Percentiles rank a stretch among this genome's conserved stretches.
These are phyloP conservation scores for Chroicocephalus ridibundus DNA, from an alignment of 2,113 vertebrate species.

Conservation along the genomic window DNA sequence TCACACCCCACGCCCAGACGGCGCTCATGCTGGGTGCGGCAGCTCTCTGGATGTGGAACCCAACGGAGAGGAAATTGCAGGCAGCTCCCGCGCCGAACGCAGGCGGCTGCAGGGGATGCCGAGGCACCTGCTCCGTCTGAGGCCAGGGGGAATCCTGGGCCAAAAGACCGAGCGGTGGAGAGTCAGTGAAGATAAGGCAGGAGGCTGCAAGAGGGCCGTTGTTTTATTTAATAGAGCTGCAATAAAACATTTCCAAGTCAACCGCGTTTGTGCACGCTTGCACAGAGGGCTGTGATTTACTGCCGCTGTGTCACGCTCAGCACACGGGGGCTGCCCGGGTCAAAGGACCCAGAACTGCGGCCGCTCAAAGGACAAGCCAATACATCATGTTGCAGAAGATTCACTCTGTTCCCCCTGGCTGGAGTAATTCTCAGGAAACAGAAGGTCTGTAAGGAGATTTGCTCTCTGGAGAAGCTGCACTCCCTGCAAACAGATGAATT, in stretches of 20 bases:
- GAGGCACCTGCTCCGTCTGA: accelerated
- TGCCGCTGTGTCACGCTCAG: neutral
- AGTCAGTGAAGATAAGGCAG: neutral
- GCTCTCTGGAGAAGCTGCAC: neutral
- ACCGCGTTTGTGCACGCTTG: accelerated
- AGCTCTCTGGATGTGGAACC: neutral
- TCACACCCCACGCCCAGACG: accelerated
- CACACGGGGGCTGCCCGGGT: neutral
- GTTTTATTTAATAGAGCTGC: neutral
- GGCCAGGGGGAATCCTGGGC: neutral
- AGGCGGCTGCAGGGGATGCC: neutral
- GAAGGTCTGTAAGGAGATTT: neutral
- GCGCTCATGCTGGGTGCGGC: neutral
- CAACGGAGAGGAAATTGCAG: accelerated
- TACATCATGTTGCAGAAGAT: neutral
- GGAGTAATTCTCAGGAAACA: neutral
- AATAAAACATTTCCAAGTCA: neutral
- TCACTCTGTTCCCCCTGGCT: neutral
- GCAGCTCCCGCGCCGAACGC: accelerated
- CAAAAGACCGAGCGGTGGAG: neutral
- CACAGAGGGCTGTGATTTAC: neutral
- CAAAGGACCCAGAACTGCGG: neutral
- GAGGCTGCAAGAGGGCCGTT: neutral
- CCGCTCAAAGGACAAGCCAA: neutral
- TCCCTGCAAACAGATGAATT: neutral